Evolutionary conservation across 2,888 invertebrate genomes (phyloP).

Genomic region (Drosophila paranaensis): DNA sequence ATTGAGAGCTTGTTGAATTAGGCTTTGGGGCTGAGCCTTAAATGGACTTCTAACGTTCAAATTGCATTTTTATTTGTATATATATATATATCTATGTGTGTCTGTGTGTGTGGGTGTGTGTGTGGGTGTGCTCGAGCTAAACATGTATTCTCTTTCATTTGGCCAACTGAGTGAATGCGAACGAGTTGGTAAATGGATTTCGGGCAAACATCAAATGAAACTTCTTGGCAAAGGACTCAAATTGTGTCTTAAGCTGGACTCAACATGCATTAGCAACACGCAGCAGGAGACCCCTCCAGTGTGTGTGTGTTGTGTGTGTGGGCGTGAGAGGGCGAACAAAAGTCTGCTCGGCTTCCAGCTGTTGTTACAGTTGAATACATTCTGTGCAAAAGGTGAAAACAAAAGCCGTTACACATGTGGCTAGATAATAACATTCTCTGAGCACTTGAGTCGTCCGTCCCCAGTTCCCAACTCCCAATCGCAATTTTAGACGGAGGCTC

Average conservation of each 20-base stretch:
- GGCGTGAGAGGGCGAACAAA: constrained; percentile 29
- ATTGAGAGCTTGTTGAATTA: constrained; percentile 9
- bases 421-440: constrained; percentile 72
- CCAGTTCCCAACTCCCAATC: constrained; percentile 18
- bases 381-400: constrained; percentile 47
- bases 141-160: constrained; percentile 21
- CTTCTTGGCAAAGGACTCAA: constrained; percentile 57
- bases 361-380: constrained; percentile 59
- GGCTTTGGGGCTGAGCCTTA: constrained; percentile 12
- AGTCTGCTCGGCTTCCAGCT: constrained; percentile 55
- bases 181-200: constrained; percentile 68
- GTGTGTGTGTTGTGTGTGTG: neutral
- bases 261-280: constrained; percentile 76
- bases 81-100: neutral
- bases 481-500: constrained; percentile 24
- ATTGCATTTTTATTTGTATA: constrained; percentile 3
- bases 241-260: constrained; percentile 78
- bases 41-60: constrained; percentile 14
- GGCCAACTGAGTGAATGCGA: constrained; percentile 44
- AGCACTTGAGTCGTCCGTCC: constrained; percentile 29
- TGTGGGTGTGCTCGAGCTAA: neutral
- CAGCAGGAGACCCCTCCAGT: constrained; percentile 1
- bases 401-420: constrained; percentile 79
- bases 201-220: constrained; percentile 64
- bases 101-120: neutral